These are phyloP conservation scores for Crambe crambe DNA, from an alignment of 37 sponge, comb jelly and placozoan genomes.

Conservation along the genomic window DNA sequence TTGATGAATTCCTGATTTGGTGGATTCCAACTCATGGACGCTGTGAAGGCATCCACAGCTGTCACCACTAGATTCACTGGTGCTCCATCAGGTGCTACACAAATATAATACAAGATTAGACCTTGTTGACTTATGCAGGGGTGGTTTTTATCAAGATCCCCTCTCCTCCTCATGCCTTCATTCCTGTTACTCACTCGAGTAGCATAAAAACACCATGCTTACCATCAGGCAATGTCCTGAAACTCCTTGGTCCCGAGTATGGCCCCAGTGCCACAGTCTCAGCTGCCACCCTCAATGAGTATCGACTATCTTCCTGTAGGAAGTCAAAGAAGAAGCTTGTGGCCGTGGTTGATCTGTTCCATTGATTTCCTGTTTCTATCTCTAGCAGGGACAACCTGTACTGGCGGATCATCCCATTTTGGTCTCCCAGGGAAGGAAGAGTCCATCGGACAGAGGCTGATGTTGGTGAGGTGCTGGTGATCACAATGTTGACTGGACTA, in stretches of 20 bases:
- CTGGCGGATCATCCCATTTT: conserved; percentile 26
- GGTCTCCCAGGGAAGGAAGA: conserved; percentile 15
- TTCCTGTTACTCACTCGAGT: too few relatives aligned
- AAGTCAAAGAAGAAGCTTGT: not conserved
- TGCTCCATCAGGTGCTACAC: not conserved
- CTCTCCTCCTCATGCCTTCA: too few relatives aligned
- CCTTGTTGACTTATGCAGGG: too few relatives aligned
- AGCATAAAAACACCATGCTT: too few relatives aligned
- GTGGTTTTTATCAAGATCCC: too few relatives aligned
- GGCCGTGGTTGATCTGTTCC: not conserved
- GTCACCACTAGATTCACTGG: conserved; percentile 13
- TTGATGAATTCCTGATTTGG: conserved; percentile 29
- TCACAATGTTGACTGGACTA: conserved; percentile 11
- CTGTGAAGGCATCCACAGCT: conserved; percentile 2
- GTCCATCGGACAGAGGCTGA: conserved; percentile 5
- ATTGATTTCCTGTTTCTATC: not conserved
- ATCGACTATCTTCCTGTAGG: conserved; percentile 27
- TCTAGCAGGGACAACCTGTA: conserved; percentile 13
- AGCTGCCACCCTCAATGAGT: conserved; percentile 23
- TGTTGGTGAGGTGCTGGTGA: not conserved
- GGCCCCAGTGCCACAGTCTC: conserved; percentile 26
- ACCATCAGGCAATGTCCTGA: conserved; percentile 10
- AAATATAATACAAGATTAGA: not conserved
- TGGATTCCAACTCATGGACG: conserved; percentile 40
- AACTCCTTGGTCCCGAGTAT: not conserved